Base-by-base conservation (phyloP, 1,140 invertebrate species). In the Listronotus oregonensis region DNA sequence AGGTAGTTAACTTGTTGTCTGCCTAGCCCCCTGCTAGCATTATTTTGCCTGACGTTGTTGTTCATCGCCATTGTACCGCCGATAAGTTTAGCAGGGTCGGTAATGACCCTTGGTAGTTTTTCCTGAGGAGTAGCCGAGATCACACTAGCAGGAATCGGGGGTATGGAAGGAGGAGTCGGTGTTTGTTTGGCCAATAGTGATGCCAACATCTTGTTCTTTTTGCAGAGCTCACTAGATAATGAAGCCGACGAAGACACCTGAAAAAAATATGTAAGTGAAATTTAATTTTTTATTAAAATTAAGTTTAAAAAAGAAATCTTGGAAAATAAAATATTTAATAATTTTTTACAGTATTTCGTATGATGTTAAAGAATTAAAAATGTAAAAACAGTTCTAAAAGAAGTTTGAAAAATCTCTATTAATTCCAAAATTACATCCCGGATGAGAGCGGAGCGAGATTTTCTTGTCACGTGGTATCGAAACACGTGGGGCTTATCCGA, bases 161-260 rank as follows among this genome's bases (percentile, higher is more conserved):
- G 86, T 58, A 90, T 86, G 2, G 83, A 83, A 42, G 89, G 86
- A 50, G 88, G 86, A 39, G 86, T 85, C n/a, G 89, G 85, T 52
- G 90, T 87, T 70, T 90, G 87, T 75, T 90, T 90, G 10, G 91
- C 90, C 71, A 96, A 79, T 58, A 96, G 78, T 46, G 88, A 88
- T 10, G 93, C 92, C 65, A 96, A 82, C 86, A 96, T 92, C 71
- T 90, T 89, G 79, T 97, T 97, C 73, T 89, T 90, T 76, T 92
- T 86, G 78, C 89, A 90, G 5, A 93, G 81, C 63, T 87, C 86
- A 70, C 88, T 90, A 68, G 71, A 65, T 56, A 83, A 84, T 0
- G 82, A 80, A 0, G 82, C 83, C 11, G 64, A 60, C 6, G 64
- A 66, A 7, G 64, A 60, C 2, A 66, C 64, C 57, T 66, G 43